phyloP scores from a whole-genome alignment of 1,140 invertebrate species.

The Psilanteris sp. region DNA sequence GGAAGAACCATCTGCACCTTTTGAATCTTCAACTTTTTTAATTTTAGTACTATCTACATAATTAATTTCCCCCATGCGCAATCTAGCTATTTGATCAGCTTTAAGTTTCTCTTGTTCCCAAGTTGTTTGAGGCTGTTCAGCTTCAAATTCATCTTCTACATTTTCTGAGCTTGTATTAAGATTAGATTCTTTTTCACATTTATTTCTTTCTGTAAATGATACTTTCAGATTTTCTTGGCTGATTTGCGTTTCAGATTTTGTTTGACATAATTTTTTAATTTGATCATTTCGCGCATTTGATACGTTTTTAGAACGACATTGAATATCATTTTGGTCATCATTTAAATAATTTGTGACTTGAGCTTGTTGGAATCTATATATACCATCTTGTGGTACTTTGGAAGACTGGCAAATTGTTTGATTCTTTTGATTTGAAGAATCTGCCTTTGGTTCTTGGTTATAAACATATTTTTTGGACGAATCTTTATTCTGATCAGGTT shows the following conservation, averaged over 20 bases:
- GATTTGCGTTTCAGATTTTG: constrained; percentile 25
- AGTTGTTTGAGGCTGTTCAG: constrained; percentile 71
- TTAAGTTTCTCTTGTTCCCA: constrained; percentile 77
- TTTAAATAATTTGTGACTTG: constrained; percentile 55
- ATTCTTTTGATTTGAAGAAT: constrained; percentile 13
- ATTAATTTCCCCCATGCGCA: constrained; percentile 66
- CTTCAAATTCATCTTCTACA: not conserved
- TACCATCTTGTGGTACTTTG: constrained; percentile 47
- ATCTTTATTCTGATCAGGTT: constrained; percentile 70
- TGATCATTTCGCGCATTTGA: constrained; percentile 59
- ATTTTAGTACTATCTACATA: constrained; percentile 34
- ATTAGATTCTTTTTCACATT: constrained; percentile 50
- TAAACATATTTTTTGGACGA: constrained; percentile 24
- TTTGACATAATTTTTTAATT: constrained; percentile 49
- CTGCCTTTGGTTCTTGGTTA: constrained; percentile 16
- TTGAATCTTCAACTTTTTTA: constrained; percentile 43
- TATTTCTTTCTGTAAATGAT: constrained; percentile 33
- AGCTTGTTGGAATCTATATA: constrained; percentile 68
- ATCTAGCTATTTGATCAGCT: constrained; percentile 72
- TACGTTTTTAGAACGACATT: constrained; percentile 40
- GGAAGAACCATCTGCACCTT: constrained; percentile 6
- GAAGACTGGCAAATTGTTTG: constrained; percentile 12
- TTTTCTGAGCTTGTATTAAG: constrained; percentile 10
- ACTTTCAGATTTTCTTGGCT: constrained; percentile 37
- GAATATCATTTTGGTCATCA: constrained; percentile 36